Evolutionary conservation across 2,888 invertebrate genomes (phyloP).

Genomic region (Caenorhabditis sp.): DNA sequence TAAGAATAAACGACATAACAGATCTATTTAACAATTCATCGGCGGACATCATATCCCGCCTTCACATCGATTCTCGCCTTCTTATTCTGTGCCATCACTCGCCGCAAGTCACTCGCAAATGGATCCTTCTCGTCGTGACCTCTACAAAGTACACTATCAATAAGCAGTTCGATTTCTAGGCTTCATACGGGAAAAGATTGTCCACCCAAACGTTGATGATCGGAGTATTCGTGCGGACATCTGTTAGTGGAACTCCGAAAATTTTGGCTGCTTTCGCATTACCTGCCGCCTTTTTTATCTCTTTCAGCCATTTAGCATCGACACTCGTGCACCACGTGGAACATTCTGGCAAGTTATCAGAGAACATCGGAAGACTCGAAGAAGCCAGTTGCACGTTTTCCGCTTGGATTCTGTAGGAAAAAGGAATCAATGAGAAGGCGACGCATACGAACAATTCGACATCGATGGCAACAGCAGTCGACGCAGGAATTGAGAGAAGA

Average conservation of each 20-base stretch:
- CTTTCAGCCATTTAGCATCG: slow-evolving; percentile 3
- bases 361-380: slow-evolving; percentile 12
- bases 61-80: slow-evolving; percentile 28
- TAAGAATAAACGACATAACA: not conserved
- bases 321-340: slow-evolving; percentile 13
- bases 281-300: slow-evolving; percentile 6
- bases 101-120: slow-evolving; percentile 28
- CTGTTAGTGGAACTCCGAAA: slow-evolving; percentile 19
- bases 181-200: slow-evolving; percentile 8
- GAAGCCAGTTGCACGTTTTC: slow-evolving; percentile 1
- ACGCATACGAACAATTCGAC: slow-evolving; percentile 16
- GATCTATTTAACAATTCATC: not conserved
- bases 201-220: slow-evolving; percentile 34
- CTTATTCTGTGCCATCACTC: slow-evolving; percentile 21
- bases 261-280: not conserved
- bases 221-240: slow-evolving; percentile 1
- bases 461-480: slow-evolving; percentile 24
- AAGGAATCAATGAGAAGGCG: not conserved
- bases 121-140: slow-evolving; percentile 9
- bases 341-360: not conserved
- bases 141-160: slow-evolving; percentile 2
- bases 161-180: not conserved
- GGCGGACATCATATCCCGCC: slow-evolving; percentile 39
- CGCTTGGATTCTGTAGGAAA: slow-evolving; percentile 22
- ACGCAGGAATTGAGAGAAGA: slow-evolving; percentile 40